These are phyloP conservation scores for Manis crassicaudata DNA, from an alignment of 2,797 vertebrate species.

Conservation along the genomic window DNA sequence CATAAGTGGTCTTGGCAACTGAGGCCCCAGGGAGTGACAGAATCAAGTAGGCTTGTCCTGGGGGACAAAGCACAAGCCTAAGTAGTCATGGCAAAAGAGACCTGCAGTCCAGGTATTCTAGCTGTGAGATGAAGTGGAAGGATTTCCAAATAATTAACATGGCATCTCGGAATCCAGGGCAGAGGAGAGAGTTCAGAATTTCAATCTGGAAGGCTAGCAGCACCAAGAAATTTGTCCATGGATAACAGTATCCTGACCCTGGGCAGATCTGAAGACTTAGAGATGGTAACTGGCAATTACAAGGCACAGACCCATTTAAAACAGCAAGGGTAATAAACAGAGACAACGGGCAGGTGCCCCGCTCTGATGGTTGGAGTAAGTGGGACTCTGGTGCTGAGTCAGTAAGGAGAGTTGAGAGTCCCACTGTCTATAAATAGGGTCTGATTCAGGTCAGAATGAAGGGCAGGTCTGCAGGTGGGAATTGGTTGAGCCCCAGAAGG, in stretches of 20 bases:
- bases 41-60: background rate
- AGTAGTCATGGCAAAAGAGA: background rate
- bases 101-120: background rate
- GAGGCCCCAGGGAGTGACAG: background rate
- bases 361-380: background rate
- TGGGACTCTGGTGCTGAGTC: background rate
- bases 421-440: fast-evolving
- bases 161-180: background rate
- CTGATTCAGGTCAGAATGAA: background rate
- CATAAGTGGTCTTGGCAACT: background rate
- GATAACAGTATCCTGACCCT: background rate
- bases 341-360: background rate
- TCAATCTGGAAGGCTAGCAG: background rate
- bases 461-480: background rate
- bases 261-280: background rate
- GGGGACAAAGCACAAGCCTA: background rate
- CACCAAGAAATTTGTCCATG: background rate
- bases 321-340: background rate
- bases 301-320: background rate
- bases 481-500: fast-evolving
- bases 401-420: background rate
- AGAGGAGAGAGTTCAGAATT: background rate
- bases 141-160: background rate
- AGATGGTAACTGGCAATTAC: background rate
- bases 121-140: background rate